These are phyloP conservation scores for Rhamphomyia laevipes DNA, from an alignment of 2,888 invertebrate genomes.

Conservation along the genomic window DNA sequence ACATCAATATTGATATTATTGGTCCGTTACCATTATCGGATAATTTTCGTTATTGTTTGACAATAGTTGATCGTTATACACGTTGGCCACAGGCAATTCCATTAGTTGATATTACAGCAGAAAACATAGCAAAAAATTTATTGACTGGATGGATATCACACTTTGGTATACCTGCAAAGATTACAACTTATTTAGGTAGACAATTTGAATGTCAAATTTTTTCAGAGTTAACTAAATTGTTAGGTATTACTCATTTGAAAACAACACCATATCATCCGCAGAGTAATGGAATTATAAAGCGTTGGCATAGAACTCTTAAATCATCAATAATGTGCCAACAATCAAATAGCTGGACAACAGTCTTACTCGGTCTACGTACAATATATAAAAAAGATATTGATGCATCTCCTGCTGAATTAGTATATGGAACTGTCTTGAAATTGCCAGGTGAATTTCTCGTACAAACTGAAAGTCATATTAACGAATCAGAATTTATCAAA, in stretches of 20 bases:
- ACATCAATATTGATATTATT: neutral
- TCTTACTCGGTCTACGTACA: constrained; percentile 9
- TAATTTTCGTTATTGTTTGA: neutral
- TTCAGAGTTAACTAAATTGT: constrained; percentile 19
- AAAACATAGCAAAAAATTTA: neutral
- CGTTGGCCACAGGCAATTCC: no score
- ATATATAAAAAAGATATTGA: constrained; percentile 9
- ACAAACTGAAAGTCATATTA: no score
- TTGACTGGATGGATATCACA: constrained; percentile 29
- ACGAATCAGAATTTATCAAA: neutral
- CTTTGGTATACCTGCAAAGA: constrained; percentile 27
- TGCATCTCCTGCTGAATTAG: constrained; percentile 11
- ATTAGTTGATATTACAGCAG: neutral
- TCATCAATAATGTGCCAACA: constrained; percentile 8
- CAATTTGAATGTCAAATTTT: constrained; percentile 25
- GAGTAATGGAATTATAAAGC: constrained; percentile 11
- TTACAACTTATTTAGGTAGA: constrained; percentile 29
- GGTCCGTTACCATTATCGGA: neutral
- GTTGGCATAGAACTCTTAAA: no score
- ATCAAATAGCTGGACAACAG: constrained; percentile 4
- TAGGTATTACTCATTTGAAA: constrained; percentile 17
- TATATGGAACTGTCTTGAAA: constrained; percentile 10
- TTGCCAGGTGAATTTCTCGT: constrained; percentile 13
- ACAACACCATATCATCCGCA: no score
- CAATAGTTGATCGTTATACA: no score